Evolutionary conservation across 2,888 invertebrate species (phyloP).

Genomic region (Heliconius sara): DNA sequence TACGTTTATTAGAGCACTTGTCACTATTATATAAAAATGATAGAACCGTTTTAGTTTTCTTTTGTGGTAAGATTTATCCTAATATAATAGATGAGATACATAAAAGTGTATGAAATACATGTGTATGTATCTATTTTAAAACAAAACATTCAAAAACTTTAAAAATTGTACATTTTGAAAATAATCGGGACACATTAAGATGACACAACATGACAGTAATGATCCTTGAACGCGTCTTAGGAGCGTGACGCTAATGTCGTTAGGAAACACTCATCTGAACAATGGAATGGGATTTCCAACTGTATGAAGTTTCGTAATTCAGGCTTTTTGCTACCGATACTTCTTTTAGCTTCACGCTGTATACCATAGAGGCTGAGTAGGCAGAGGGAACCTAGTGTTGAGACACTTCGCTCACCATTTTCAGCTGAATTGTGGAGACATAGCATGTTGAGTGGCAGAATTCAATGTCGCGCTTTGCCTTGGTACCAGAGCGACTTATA

Average conservation of each 20-base stretch:
- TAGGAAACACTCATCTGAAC: conserved; percentile 70
- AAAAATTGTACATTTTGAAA: neutral
- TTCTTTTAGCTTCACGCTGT: too few species aligned
- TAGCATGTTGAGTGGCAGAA: too few species aligned
- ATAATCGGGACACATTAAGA: neutral
- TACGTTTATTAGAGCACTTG: neutral
- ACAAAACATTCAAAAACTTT: neutral
- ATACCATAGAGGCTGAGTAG: too few species aligned
- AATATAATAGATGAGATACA: too few species aligned
- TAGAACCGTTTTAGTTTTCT: too few species aligned
- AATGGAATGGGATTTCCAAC: conserved; percentile 70
- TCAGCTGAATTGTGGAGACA: too few species aligned
- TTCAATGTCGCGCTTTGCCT: too few species aligned
- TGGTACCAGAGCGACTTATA: too few species aligned
- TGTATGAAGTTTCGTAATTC: conserved; percentile 65
- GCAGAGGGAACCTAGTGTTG: too few species aligned
- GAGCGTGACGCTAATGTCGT: conserved; percentile 64
- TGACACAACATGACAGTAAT: conserved; percentile 32
- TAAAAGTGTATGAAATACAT: too few species aligned
- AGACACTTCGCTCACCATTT: too few species aligned
- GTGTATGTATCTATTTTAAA: neutral
- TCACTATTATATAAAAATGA: neutral
- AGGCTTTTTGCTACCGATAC: conserved; percentile 49
- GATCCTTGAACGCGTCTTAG: conserved; percentile 61
- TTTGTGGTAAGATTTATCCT: too few species aligned